These are phyloP conservation scores for Drosophila pseudotakahashii DNA, from an alignment of 2,888 invertebrate species.

Conservation along the genomic window DNA sequence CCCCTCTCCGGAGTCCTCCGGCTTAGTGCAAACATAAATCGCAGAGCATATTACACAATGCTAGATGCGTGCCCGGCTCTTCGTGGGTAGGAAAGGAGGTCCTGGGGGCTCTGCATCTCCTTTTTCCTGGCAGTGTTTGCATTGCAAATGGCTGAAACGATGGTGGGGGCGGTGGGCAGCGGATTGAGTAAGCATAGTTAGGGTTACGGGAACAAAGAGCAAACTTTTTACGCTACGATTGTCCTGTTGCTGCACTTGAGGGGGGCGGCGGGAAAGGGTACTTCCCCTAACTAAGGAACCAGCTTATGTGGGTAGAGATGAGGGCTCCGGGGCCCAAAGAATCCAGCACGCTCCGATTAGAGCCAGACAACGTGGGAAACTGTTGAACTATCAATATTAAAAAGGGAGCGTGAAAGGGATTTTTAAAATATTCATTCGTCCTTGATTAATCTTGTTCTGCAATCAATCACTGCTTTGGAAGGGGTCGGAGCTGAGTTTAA, in stretches of 20 bases:
- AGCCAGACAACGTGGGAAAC: constrained; percentile 25
- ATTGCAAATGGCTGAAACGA: constrained; percentile 42
- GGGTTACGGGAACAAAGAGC: constrained; percentile 51
- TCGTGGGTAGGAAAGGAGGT: constrained; percentile 31
- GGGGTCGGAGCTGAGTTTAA: constrained; percentile 4
- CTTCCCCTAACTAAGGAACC: neutral
- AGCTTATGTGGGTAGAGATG: constrained; percentile 34
- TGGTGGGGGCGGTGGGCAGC: constrained; percentile 7
- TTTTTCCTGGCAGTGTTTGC: constrained; percentile 39
- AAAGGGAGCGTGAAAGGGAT: constrained; percentile 31
- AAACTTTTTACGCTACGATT: constrained; percentile 74
- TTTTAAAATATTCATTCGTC: constrained; percentile 43
- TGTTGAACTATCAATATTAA: constrained; percentile 35
- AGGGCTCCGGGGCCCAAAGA: constrained; percentile 14
- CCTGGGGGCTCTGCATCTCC: constrained; percentile 15
- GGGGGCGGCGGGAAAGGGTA: neutral
- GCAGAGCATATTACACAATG: constrained; percentile 80
- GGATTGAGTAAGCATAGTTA: constrained; percentile 34
- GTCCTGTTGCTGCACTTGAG: constrained; percentile 71
- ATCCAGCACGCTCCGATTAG: constrained; percentile 9
- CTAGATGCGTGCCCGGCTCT: constrained; percentile 70
- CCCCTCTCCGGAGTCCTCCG: constrained; percentile 29
- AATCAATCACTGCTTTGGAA: constrained; percentile 21
- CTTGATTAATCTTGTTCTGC: constrained; percentile 29
- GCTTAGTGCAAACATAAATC: constrained; percentile 71